Base-by-base conservation (phyloP, 2,113 vertebrate species). In the Progne subis region DNA sequence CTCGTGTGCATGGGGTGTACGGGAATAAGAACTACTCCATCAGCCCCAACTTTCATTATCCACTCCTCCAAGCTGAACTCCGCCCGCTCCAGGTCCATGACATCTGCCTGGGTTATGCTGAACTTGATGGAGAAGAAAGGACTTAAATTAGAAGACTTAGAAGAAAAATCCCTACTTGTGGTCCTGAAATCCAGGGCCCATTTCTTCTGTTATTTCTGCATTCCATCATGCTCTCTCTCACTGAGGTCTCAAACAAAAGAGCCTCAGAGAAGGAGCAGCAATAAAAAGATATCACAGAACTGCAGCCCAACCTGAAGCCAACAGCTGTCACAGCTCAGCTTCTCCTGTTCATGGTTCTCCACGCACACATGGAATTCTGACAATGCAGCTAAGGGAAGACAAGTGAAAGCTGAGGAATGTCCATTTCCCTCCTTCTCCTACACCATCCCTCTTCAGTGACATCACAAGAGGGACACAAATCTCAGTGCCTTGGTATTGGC, bases 401-500 rank as follows among this genome's bases (percentile, higher is more conserved):
- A 77, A 75, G 28, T 5, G 7, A 49, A 64, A 44, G 70, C 49
- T 82, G 82, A 91, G 78, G 61, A 92, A 84, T 8, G 17, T 11
- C 23, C 17, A 0, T 71, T 49, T 64, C 65, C 56, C 94, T 92
- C 65, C 61, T 81, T 78, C 34, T 87, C 41, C 29, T 64, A 18
- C 52, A 59, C 59, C 63, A 44, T 12, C 50, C 32, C 63, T 76
- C 69, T 92, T 86, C 4, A 3, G 23, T 4, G 2, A 49, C 63
- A 83, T 37, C 60, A 25, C 52, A 74, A 88, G 71, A 56, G 56
- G 69, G 46, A 94, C n/a, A 55, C 71, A 90, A 56, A 80, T 70
- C 75, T 86, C 71, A 83, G 93, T 92, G 93, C 90, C 88, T 91
- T 86, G 56, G 76, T 83, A 77, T 59, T 39, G 69, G 34, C 55